Percentiles rank a stretch among this genome's conserved stretches.
Evolutionary conservation across 2,797 vertebrate species (phyloP).

Genomic region (Dallia pectoralis): DNA sequence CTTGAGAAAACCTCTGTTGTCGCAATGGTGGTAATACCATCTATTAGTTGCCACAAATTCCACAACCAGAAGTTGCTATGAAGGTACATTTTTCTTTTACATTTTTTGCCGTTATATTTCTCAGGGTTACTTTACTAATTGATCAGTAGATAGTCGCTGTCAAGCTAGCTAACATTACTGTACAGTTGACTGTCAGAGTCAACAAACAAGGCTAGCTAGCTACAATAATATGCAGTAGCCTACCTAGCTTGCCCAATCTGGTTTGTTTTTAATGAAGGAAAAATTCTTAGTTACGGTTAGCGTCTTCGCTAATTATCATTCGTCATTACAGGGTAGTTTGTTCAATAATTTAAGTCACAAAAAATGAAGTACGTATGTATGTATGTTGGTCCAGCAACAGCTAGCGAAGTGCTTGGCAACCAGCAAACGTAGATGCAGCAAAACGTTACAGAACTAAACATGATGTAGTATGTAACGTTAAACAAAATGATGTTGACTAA

Average conservation of each 20-base stretch:
- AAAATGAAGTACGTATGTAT: too few relatives aligned
- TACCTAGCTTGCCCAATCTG: neutral
- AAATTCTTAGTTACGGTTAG: neutral
- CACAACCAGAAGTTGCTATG: slow-evolving; percentile 16
- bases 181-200: neutral
- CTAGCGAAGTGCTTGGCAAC: neutral
- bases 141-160: neutral
- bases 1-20: neutral
- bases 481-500: neutral
- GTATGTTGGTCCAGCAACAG: too few relatives aligned
- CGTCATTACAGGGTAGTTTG: too few relatives aligned
- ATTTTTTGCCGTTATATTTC: neutral
- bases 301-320: too few relatives aligned
- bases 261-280: neutral
- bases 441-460: too few relatives aligned
- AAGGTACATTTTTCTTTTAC: slow-evolving; percentile 17
- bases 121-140: neutral
- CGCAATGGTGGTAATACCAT: slow-evolving; percentile 14
- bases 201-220: neutral
- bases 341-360: too few relatives aligned
- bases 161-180: neutral
- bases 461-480: neutral
- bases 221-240: neutral
- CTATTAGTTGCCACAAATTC: slow-evolving; percentile 1
- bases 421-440: neutral